phyloP scores from a whole-genome alignment of 1,140 invertebrate genomes.

The Sycobia sp. region DNA sequence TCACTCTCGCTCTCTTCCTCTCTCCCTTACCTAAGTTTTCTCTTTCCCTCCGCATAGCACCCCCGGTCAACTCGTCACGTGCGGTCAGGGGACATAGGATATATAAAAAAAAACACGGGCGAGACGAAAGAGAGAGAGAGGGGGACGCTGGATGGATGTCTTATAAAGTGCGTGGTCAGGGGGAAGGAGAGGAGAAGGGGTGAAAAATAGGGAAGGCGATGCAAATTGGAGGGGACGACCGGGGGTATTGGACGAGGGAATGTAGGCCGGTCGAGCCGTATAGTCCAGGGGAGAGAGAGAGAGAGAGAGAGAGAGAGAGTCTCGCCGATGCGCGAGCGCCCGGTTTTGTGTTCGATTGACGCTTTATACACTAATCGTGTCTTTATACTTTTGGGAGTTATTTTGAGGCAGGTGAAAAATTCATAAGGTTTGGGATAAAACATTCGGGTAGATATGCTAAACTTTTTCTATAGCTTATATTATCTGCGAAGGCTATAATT shows the following conservation, averaged over 20 bases:
- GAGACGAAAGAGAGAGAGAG: background rate
- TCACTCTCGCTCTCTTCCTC: background rate
- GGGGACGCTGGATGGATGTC: background rate
- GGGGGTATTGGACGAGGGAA: background rate
- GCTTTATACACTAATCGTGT: constrained; percentile 18
- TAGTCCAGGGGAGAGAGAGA: background rate
- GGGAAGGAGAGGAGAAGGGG: background rate
- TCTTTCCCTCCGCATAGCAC: too few relatives aligned
- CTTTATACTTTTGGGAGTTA: too few relatives aligned
- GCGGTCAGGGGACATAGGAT: too few relatives aligned
- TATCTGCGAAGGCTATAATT: too few relatives aligned
- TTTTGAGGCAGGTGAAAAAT: too few relatives aligned
- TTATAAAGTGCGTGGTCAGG: too few relatives aligned
- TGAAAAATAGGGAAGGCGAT: background rate
- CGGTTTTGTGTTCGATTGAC: background rate
- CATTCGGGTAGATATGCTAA: too few relatives aligned
- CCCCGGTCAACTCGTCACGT: constrained; percentile 16
- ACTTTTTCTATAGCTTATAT: too few relatives aligned
- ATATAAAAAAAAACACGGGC: too few relatives aligned
- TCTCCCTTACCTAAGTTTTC: too few relatives aligned
- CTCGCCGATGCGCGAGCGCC: too few relatives aligned
- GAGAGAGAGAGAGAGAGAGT: background rate
- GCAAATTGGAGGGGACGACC: constrained; percentile 7
- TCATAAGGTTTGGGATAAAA: too few relatives aligned
- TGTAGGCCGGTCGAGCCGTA: constrained; percentile 30